A percentile compares a stretch with the other conserved stretches of the same genome.
Evolutionary conservation across 2,113 vertebrate species (phyloP).

Genomic region (Oceanites oceanicus): DNA sequence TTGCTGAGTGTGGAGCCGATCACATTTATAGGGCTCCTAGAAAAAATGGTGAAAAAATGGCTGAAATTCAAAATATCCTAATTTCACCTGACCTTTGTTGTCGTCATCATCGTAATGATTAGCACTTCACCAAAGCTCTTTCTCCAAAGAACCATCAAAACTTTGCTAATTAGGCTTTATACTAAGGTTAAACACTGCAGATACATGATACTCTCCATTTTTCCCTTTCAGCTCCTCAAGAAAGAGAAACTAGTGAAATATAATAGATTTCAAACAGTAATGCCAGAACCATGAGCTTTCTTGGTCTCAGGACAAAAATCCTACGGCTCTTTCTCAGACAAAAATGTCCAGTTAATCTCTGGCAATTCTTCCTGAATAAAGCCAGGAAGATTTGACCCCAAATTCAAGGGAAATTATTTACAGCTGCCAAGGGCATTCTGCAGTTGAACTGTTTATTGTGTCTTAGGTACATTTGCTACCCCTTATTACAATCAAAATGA

Average conservation of each 20-base stretch:
- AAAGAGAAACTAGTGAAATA: not conserved
- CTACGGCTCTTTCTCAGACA: not conserved
- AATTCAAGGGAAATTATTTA: slow-evolving; percentile 26
- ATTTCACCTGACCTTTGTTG: not conserved
- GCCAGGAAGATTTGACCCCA: not conserved
- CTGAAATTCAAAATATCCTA: not conserved
- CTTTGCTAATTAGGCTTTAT: not conserved
- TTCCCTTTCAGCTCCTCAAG: not conserved
- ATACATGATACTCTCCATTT: not conserved
- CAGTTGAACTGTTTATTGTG: not conserved
- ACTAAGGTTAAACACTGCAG: not conserved
- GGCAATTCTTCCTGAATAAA: not conserved
- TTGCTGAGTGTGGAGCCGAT: not conserved
- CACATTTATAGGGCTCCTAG: not conserved
- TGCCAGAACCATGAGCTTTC: not conserved
- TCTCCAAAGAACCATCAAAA: not conserved
- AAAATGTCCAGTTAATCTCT: not conserved
- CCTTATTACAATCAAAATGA: not conserved
- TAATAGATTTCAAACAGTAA: not conserved
- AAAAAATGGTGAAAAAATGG: not conserved
- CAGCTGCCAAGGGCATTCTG: not conserved
- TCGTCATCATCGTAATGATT: not conserved
- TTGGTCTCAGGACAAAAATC: not conserved
- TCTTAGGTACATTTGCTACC: not conserved
- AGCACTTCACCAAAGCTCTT: not conserved